Base-by-base conservation (phyloP, 2,113 vertebrate genomes). In the Lota lota region DNA sequence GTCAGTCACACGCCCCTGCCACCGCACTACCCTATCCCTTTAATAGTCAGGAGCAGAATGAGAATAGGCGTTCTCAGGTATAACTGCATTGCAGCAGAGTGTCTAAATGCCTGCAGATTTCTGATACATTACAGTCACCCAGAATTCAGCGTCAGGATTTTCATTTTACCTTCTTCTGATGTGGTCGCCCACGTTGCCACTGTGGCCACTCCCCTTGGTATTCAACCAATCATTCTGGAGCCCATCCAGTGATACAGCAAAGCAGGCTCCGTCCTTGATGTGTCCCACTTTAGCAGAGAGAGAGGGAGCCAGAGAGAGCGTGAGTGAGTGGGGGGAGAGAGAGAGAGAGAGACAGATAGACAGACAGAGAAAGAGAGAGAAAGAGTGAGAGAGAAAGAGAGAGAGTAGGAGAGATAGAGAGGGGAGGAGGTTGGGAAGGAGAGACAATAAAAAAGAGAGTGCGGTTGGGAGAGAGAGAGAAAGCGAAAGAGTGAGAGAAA, bases 191-290 rank as follows among this genome's bases (percentile, higher is more conserved):
- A 88, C 83, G 68, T 91, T 92, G 10, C 92, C 79, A 86, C 92
- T 64, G 91, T 88, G 68, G 94, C 77, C 8, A 94, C 77, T 60
- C 90, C 89, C 83, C 91, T 92, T 81, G 91, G 93, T 68, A 90
- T 90, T 80, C 89, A 93, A 16, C 92, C 93, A 63, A 88, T 83
- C 77, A 94, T 83, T 57, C 93, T 88, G 70, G 92, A 91, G 73
- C 93, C 93, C 72, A 76, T 94, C 93, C 92, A 94, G 17, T 92
- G 91, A 28, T 93, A 90, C 75, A 89, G 92, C 72, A 93, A 66
- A 11, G 80, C 62, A 50, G 76, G 93, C 76, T 93, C 92, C 83
- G 91, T 92, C 75, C 86, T 87, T 66, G 88, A 88, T 78, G 91
- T 90, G 75, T 91, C 90, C 74, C 90, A 94, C 82, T 93, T 93